Evolutionary conservation across 2,797 vertebrate species (phyloP).

Genomic region (Leptoclinus maculatus): DNA sequence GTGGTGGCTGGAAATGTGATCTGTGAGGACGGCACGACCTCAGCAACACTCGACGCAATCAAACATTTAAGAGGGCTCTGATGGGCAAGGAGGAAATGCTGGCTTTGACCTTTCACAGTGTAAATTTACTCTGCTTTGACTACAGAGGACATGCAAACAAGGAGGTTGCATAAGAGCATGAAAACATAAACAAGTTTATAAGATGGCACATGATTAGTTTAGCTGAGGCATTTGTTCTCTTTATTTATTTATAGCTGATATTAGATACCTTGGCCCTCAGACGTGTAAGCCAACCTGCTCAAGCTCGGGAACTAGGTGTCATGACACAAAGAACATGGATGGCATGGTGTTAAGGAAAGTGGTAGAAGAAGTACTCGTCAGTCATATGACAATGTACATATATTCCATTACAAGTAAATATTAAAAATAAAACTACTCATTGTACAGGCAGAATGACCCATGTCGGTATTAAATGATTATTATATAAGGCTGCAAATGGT

Average conservation of each 20-base stretch:
- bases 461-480: not conserved
- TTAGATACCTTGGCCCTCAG: constrained; percentile 18
- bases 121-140: constrained; percentile 76
- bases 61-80: constrained; percentile 61
- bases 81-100: constrained; percentile 63
- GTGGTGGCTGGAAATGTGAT: constrained; percentile 63
- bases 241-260: constrained; percentile 46
- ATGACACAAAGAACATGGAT: not conserved
- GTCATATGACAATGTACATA: not conserved
- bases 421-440: not conserved
- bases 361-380: not conserved
- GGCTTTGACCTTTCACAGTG: constrained; percentile 61
- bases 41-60: constrained; percentile 56
- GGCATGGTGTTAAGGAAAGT: constrained; percentile 1
- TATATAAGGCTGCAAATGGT: not conserved
- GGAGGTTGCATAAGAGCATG: constrained; percentile 40
- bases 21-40: constrained; percentile 70
- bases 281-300: constrained; percentile 14
- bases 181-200: constrained; percentile 54
- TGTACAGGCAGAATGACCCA: not conserved
- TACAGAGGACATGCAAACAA: constrained; percentile 63
- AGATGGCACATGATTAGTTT: constrained; percentile 43
- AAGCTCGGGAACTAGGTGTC: constrained; percentile 1
- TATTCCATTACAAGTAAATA: not conserved
- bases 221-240: constrained; percentile 29